phyloP scores from a whole-genome alignment of 2,888 invertebrate genomes.

The Nephrotoma guestfalica region DNA sequence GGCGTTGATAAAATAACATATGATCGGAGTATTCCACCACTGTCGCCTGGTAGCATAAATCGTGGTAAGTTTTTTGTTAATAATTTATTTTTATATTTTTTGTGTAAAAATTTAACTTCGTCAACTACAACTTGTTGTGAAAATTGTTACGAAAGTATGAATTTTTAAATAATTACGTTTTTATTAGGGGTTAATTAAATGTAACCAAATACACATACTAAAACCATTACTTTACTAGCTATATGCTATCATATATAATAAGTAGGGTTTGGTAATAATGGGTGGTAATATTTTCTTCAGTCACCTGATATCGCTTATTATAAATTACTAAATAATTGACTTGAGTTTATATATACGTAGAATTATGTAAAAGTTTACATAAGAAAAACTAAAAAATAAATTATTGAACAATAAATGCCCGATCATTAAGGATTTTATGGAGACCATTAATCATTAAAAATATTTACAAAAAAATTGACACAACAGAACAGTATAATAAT shows the following conservation, averaged over 20 bases:
- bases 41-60: constrained; percentile 62
- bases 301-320: neutral
- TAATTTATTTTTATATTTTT: neutral
- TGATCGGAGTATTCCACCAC: constrained; percentile 37
- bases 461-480: neutral
- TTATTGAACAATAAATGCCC: neutral
- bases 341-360: neutral
- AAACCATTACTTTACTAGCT: neutral
- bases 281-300: neutral
- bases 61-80: constrained; percentile 46
- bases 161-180: neutral
- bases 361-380: neutral
- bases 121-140: neutral
- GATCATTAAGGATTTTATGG: neutral
- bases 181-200: neutral
- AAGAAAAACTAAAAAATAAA: neutral
- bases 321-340: constrained; percentile 3
- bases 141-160: neutral
- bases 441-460: neutral
- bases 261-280: neutral
- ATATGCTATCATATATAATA: neutral
- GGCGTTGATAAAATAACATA: constrained; percentile 12
- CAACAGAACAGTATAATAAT: neutral
- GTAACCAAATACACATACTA: neutral
- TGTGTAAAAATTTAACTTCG: neutral